Base-by-base conservation (phyloP, 35 echinoderm and acorn worm genomes). In the Heliocidaris tuberculata region DNA sequence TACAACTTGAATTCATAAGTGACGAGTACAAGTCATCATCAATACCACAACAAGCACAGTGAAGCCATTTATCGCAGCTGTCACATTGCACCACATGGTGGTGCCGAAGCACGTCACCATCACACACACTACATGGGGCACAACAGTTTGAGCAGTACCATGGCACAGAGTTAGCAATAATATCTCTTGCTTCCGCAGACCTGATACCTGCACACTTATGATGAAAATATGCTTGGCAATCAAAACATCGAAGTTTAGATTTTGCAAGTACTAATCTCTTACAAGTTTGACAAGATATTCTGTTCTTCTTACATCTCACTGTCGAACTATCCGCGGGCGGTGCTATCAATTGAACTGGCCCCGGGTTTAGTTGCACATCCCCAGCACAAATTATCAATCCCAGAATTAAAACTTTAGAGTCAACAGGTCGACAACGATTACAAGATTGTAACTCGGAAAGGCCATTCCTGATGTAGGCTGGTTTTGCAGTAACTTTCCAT, bases 51-150 rank as follows among this genome's bases (percentile, higher is more conserved):
- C 93, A 94, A 9, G 60, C 93, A 94, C 13, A 24, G 47, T 94
- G 93, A 59, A 94, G 93, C 93, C 93, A 94, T 94, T 94, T 94
- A 24, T 94, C 31, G 60, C 93, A 94, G n/a, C 94, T 95, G 12
- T 95, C 94, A 95, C 94, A 95, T 95, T 95, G 94, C 29, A 90
- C 56, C 30, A 49, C 86, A 95, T 92, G 60, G 30, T 95, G 86
- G 12, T 95, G 6, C 32, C 87, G 7, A 30, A 92, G 31, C 11
- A 92, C 94, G 88, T 95, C 50, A 17, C 94, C 86, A 88, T 95
- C 94, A 49, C 94, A 95, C 94, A 95, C 85, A 88, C 86, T 95
- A 89, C 89, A 95, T 7, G 86, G 89, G 21, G 94, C 94, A 92
- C 88, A 95, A 92, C 61, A 92, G 88, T 19, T 32, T 30, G 89